Evolutionary conservation across 2,888 invertebrate genomes (phyloP).

Genomic region (Magallana nippona): DNA sequence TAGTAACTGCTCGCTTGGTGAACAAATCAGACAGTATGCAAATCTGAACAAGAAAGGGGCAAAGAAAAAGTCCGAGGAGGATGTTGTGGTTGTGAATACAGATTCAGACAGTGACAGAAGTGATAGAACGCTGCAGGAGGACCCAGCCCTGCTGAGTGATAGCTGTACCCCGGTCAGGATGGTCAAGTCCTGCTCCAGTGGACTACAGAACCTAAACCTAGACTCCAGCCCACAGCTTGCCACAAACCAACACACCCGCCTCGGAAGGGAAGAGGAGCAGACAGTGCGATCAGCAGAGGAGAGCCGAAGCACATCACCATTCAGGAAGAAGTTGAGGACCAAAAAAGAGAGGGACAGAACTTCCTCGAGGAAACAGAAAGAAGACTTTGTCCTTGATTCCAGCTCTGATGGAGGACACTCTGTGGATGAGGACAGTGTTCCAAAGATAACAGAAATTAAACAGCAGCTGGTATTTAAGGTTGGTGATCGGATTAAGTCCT

Average conservation of each 20-base stretch:
- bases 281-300: conserved; percentile 1
- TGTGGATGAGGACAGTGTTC: conserved; percentile 49
- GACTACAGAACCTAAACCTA: conserved; percentile 52
- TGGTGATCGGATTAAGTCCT: conserved; percentile 16
- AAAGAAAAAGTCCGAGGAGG: not conserved
- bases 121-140: conserved; percentile 42
- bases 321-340: conserved; percentile 60
- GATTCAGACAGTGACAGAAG: conserved; percentile 44
- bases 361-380: conserved; percentile 61
- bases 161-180: conserved; percentile 40
- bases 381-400: conserved; percentile 58
- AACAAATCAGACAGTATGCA: conserved; percentile 57
- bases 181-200: conserved; percentile 55
- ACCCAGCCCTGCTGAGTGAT: conserved; percentile 34
- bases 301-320: conserved; percentile 50
- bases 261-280: not conserved
- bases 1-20: conserved; percentile 63
- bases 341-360: conserved; percentile 63
- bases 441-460: conserved; percentile 34
- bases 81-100: not conserved
- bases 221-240: conserved; percentile 15
- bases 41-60: conserved; percentile 17
- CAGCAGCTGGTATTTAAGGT: conserved; percentile 42
- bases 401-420: conserved; percentile 63
- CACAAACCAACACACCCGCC: not conserved